Base-by-base conservation (phyloP, 1,140 invertebrate species). In the Pristionchus pacificus region DNA sequence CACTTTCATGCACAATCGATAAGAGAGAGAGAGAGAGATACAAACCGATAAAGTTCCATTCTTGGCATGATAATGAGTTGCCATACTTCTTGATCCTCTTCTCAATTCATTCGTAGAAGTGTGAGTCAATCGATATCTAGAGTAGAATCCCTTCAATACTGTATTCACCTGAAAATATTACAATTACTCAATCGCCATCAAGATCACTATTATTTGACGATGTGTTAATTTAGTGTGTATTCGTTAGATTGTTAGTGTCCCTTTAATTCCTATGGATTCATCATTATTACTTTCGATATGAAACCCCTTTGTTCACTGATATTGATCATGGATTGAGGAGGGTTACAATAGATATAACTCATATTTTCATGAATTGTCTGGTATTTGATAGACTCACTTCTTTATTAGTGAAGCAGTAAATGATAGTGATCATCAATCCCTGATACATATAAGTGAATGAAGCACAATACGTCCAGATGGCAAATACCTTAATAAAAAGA, bases 391-490 rank as follows among this genome's bases (percentile, higher is more conserved):
- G 13, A 19, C 15, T 72, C 58, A 83, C 81, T 70, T 83, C 81
- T 70, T 77, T 75, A 61, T 83, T 83, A 2, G 81, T 84, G 70
- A 83, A 83, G 55, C 81, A 83, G 58, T 83, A 83, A 38, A 83
- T 84, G 57, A 84, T 81, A 10, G 83, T 64, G 68, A 83, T 82
- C 69, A 83, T 78, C 13, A 83, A 65, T 49, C 81, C 81, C 66
- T 83, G 81, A 67, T 80, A 83, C 83, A 84, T 84, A 68, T 83
- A 84, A 19, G 80, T 78, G 70, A 84, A 79, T 24, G 83, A 84
- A 31, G 81, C 81, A 63, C 65, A 70, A 65, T 84, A 83, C 2
- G 81, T 83, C 80, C 81, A 83, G 31, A 83, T 77, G 24, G 81
- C 81, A 68, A 83, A 83, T 59, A 80, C 78, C 80, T 82, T 57